phyloP scores from a whole-genome alignment of 1,140 invertebrate genomes.

The Drosophila asahinai region DNA sequence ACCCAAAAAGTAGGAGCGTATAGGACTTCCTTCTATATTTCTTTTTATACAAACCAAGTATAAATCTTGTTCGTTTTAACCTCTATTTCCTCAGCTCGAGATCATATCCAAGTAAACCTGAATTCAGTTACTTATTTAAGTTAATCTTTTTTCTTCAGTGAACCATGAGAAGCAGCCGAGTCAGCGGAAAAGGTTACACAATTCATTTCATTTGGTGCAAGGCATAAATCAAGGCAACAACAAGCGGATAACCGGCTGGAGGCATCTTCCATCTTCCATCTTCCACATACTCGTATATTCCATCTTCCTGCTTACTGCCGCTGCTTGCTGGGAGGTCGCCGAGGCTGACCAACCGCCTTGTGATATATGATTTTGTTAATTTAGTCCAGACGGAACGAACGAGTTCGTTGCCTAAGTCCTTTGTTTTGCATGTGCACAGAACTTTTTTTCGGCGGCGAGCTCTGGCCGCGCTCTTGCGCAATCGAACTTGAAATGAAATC shows the following conservation, averaged over 20 bases:
- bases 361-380: constrained; percentile 82
- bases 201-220: constrained; percentile 83
- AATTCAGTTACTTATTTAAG: background rate
- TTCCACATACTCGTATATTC: constrained; percentile 13
- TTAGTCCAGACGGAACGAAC: constrained; percentile 61
- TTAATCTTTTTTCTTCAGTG: constrained; percentile 1
- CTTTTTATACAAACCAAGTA: too few species aligned
- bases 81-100: background rate
- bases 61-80: too few species aligned
- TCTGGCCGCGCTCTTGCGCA: constrained; percentile 53
- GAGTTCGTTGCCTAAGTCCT: constrained; percentile 74
- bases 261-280: constrained; percentile 36
- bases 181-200: constrained; percentile 71
- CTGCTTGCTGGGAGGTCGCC: constrained; percentile 69
- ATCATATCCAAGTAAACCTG: background rate
- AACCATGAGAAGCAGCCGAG: constrained; percentile 15
- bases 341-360: constrained; percentile 40
- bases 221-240: constrained; percentile 80
- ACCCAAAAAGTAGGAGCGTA: too few species aligned
- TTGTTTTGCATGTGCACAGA: constrained; percentile 59
- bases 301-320: constrained; percentile 42
- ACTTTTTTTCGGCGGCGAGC: constrained; percentile 56
- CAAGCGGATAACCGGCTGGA: constrained; percentile 60
- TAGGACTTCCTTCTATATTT: too few species aligned
- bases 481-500: constrained; percentile 73